These are phyloP conservation scores for Amorpha juglandis DNA, from an alignment of 2,888 invertebrate genomes.

Conservation along the genomic window DNA sequence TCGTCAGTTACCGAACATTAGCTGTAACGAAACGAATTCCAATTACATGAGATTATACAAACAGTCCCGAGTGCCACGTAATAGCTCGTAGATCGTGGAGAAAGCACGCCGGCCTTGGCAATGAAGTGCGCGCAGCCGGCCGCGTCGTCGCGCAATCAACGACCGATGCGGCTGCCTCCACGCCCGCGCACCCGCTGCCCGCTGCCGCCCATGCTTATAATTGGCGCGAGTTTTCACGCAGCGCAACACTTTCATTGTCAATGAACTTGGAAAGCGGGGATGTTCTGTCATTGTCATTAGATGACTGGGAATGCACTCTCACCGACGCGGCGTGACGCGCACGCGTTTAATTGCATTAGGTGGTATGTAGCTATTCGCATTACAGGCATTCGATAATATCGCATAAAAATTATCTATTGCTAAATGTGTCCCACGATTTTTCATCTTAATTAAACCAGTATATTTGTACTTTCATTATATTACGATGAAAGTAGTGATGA, in stretches of 20 bases:
- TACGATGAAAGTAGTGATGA: no score
- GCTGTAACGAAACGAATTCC: conserved; percentile 54
- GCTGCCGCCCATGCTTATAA: conserved; percentile 50
- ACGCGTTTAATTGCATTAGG: conserved; percentile 48
- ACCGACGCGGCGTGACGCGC: conserved; percentile 63
- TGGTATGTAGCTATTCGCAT: conserved; percentile 68
- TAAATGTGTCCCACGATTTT: no score
- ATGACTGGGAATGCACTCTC: conserved; percentile 81
- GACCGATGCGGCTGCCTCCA: conserved; percentile 39
- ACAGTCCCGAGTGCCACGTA: conserved; percentile 62
- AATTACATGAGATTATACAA: conserved; percentile 72
- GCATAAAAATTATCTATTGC: conserved; percentile 1
- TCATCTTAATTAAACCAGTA: no score
- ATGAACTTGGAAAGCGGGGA: conserved; percentile 83
- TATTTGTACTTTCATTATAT: no score
- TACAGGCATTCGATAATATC: conserved; percentile 40
- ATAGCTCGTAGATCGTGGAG: conserved; percentile 67
- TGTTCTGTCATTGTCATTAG: conserved; percentile 79
- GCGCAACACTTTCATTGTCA: conserved; percentile 81
- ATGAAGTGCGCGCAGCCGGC: conserved; percentile 67
- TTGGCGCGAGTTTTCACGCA: conserved; percentile 79
- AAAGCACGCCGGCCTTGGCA: conserved; percentile 81
- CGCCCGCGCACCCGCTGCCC: conserved; percentile 35
- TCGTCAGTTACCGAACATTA: conserved; percentile 19
- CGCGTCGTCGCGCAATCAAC: conserved; percentile 45